Evolutionary conservation across 2,888 invertebrate genomes (phyloP).

Genomic region (Drepana falcataria): DNA sequence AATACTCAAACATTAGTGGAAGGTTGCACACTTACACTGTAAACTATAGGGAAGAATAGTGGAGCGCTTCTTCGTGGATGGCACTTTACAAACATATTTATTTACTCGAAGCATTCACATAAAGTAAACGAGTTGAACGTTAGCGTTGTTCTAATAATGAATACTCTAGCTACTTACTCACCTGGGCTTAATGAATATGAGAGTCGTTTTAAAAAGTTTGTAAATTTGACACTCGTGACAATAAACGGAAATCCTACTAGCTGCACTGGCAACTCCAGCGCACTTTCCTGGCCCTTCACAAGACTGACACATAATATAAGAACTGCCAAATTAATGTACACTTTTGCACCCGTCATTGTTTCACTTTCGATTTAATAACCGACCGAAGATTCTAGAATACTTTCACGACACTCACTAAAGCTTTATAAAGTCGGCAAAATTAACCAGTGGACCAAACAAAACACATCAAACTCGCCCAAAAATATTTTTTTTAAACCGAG

Average conservation of each 20-base stretch:
- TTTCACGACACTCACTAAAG: too few species aligned
- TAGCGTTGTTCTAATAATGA: too few species aligned
- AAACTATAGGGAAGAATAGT: too few species aligned
- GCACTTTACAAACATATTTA: too few species aligned
- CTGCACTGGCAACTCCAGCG: constrained; percentile 90
- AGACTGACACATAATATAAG: constrained; percentile 17
- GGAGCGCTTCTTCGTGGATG: too few species aligned
- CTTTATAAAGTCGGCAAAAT: too few species aligned
- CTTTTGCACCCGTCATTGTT: constrained; percentile 15
- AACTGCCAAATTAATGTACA: constrained; percentile 13
- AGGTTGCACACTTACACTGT: too few species aligned
- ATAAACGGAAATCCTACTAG: constrained; percentile 91
- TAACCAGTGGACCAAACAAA: too few species aligned
- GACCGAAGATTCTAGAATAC: too few species aligned
- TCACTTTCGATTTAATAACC: background rate
- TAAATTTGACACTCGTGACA: constrained; percentile 85
- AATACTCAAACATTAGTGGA: too few species aligned
- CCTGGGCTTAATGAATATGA: constrained; percentile 89
- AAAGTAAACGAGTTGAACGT: too few species aligned
- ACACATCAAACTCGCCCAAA: background rate
- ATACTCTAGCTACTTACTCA: constrained; percentile 53
- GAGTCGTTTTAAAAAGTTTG: constrained; percentile 90
- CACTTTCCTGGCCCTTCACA: constrained; percentile 57
- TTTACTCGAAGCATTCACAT: too few species aligned
- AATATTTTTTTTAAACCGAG: background rate